Percentiles rank a stretch among this genome's conserved stretches.
phyloP scores from a whole-genome alignment of 1,140 invertebrate species.

The Globodera ellingtonae region DNA sequence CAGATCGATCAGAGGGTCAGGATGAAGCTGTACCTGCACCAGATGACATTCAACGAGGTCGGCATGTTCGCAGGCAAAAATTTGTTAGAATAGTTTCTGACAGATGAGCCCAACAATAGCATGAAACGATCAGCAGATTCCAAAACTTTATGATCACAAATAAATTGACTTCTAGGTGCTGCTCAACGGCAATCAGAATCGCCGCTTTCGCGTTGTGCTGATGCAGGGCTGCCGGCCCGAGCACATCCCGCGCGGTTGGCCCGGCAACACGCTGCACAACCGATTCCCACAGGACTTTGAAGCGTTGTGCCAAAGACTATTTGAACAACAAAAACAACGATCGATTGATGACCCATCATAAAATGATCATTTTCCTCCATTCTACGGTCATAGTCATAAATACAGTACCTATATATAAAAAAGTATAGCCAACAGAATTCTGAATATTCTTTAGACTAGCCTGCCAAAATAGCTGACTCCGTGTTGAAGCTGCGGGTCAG shows the following conservation, averaged over 20 bases:
- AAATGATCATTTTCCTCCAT: no score
- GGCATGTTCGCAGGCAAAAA: no score
- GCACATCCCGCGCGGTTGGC: conserved; percentile 17
- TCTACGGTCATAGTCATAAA: no score
- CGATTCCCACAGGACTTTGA: conserved; percentile 19
- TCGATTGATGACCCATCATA: no score
- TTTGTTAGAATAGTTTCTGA: no score
- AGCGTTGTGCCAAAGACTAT: conserved; percentile 4
- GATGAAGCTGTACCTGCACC: conserved; percentile 30
- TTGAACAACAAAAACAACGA: background rate
- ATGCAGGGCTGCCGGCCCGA: background rate
- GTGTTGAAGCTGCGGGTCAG: no score
- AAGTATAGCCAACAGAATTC: no score
- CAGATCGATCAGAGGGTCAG: conserved; percentile 24
- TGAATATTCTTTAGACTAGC: no score
- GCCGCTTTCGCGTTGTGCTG: conserved; percentile 11
- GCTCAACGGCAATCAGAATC: conserved; percentile 6
- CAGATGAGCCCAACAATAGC: no score
- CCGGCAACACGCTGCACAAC: conserved; percentile 21
- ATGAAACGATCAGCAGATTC: no score
- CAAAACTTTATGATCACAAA: background rate
- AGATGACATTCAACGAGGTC: conserved; percentile 29
- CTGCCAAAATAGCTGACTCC: no score
- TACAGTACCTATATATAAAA: no score
- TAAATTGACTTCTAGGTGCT: conserved; percentile 9